Evolutionary conservation across 2,888 invertebrate species (phyloP).

Genomic region (Pelosia muscerda): DNA sequence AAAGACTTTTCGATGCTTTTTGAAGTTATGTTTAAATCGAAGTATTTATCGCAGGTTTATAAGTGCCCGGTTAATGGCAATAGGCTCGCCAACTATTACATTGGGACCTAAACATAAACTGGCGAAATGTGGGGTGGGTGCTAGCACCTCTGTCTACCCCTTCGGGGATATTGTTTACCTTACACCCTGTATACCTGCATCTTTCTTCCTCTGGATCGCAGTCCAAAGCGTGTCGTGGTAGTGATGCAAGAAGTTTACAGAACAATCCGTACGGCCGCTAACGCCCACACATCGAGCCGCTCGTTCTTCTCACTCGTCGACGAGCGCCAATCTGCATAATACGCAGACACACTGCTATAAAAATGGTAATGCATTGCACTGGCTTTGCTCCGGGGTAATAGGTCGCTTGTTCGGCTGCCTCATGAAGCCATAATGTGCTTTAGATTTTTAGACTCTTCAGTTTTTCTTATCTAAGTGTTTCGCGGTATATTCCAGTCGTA

Average conservation of each 20-base stretch:
- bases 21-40: no score
- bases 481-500: background rate
- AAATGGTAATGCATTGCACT: constrained; percentile 78
- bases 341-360: constrained; percentile 80
- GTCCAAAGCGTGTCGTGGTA: no score
- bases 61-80: no score
- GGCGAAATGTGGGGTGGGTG: no score
- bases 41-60: no score
- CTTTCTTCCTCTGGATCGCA: no score
- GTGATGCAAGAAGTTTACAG: background rate
- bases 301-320: constrained; percentile 65
- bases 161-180: no score
- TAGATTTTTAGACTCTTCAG: constrained; percentile 29
- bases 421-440: constrained; percentile 45
- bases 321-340: constrained; percentile 81
- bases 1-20: no score
- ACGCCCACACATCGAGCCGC: constrained; percentile 37
- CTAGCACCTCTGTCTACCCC: no score
- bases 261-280: constrained; percentile 23
- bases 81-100: no score
- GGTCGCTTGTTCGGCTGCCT: constrained; percentile 59
- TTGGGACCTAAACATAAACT: no score
- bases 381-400: constrained; percentile 66
- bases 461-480: background rate
- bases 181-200: no score